Conservation (phyloP, 2,113 vertebrate genomes). For the Lycaon pictus region DNA sequence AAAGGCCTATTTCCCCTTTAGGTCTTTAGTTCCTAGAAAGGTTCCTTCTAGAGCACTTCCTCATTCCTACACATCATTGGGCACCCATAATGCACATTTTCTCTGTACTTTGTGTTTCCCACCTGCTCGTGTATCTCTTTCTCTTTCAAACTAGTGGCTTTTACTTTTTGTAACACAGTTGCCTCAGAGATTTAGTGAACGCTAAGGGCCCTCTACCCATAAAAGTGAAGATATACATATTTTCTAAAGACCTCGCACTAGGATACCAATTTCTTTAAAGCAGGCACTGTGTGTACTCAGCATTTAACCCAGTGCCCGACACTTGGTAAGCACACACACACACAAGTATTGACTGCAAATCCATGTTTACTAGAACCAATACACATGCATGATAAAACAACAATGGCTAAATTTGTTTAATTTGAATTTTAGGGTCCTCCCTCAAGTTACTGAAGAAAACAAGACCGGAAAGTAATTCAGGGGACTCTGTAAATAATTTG, state of each 20-base stretch:
- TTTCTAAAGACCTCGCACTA: not conserved
- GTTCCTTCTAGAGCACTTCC: not conserved
- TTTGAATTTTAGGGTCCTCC: not conserved
- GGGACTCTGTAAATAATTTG: not conserved
- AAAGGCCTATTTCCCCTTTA: not conserved
- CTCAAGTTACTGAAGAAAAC: slow-evolving; percentile 30
- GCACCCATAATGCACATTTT: not conserved
- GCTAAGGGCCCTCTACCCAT: not conserved
- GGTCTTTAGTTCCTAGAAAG: not conserved
- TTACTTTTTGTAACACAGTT: not conserved
- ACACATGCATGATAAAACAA: not conserved
- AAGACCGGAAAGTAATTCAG: not conserved
- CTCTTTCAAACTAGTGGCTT: not conserved
- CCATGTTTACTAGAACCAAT: not conserved
- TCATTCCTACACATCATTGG: not conserved
- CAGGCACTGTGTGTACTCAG: not conserved
- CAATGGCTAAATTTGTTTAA: not conserved
- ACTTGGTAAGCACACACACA: not conserved
- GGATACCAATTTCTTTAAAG: not conserved
- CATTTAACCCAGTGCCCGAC: not conserved
- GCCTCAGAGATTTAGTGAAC: not conserved
- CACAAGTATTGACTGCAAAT: not conserved
- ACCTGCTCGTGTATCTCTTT: not conserved
- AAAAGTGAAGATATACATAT: not conserved
- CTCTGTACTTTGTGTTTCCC: not conserved